Base-by-base conservation (phyloP, 2,797 vertebrate species). In the Craterocephalus amniculus region DNA sequence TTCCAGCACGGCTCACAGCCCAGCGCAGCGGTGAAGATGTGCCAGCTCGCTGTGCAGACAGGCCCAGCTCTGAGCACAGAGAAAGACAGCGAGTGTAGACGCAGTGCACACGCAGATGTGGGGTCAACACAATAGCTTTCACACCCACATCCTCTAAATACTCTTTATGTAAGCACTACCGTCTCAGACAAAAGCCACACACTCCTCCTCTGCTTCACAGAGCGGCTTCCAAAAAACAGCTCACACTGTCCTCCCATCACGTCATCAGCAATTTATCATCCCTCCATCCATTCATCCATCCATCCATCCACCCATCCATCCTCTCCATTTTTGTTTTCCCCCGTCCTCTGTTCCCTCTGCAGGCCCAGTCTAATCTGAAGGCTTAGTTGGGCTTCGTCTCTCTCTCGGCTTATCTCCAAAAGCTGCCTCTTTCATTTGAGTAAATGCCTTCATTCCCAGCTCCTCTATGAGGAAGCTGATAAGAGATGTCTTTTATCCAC, bases 401-500 rank as follows among this genome's bases (percentile, higher is more conserved):
- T 86, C 81, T 86, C 79, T 84, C 63, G 56, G 80, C 89, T 91
- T 92, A 92, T 93, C 91, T 92, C 85, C 83, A 84, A 88, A 90
- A 84, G 80, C 89, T 78, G 74, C 79, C 86, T 89, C 90, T 92
- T 91, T 90, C 80, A 92, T 92, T 90, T 90, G 85, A 91, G 88
- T 91, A 92, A 94, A 92, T 86, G 90, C 90, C 90, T 93, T 92
- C 89, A 88, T 93, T 93, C 88, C 85, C 80, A 24, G 78, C 86
- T 89, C 82, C 84, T 92, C 88, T 87, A 91, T 88, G 86, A 89
- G 83, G 79, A 81, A 81, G 86, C 88, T 90, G 92, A 93, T 94
- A 94, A 93, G 92, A 82, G 84, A 88, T 74, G 87, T 91, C 86
- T 93, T 93, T 94, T 91, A 91, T 92, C 88, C 89, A 70, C 73